A percentile compares a stretch with the other conserved stretches of the same genome.
These are phyloP conservation scores for Therioaphis trifolii DNA, from an alignment of 2,888 invertebrate genomes.

Conservation along the genomic window DNA sequence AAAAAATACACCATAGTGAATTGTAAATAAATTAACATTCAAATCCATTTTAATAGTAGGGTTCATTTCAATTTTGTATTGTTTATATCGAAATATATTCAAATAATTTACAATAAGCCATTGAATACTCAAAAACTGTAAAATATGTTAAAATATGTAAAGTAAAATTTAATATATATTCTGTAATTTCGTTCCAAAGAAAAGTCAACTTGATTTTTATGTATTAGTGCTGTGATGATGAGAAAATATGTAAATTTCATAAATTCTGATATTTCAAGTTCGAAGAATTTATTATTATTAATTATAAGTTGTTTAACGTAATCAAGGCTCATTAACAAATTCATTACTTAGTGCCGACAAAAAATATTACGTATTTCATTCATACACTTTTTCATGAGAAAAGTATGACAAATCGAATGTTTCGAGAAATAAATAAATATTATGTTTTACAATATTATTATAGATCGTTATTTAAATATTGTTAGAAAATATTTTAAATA, in stretches of 20 bases:
- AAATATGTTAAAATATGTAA: slow-evolving; percentile 31
- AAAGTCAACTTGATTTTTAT: background rate
- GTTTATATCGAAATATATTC: background rate
- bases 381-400: background rate
- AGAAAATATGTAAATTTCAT: background rate
- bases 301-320: background rate
- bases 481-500: background rate
- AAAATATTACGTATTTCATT: background rate
- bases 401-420: background rate
- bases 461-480: background rate
- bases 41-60: background rate
- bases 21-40: background rate
- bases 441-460: background rate
- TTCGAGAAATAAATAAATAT: background rate
- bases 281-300: background rate
- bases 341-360: background rate
- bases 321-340: background rate
- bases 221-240: background rate
- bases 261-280: background rate
- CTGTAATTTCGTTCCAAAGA: background rate
- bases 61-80: background rate
- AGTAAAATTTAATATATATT: background rate
- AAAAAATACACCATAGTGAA: background rate
- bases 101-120: background rate
- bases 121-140: background rate